These are phyloP conservation scores for Melinaea menophilus DNA, from an alignment of 2,888 invertebrate genomes.

Conservation along the genomic window DNA sequence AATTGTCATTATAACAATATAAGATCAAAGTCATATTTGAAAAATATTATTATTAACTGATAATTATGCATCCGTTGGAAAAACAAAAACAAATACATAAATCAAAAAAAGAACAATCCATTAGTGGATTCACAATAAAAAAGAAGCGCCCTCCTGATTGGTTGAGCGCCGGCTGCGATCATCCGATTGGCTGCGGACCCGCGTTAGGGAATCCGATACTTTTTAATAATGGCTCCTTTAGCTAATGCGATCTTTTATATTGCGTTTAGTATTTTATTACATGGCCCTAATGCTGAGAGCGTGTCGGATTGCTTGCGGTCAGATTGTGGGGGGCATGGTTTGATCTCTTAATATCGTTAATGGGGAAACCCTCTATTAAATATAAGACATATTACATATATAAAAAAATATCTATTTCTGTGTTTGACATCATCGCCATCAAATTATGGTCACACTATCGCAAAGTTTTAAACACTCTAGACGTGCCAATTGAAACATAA, in stretches of 20 bases:
- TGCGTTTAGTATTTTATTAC: conserved; percentile 74
- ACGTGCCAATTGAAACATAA: no score
- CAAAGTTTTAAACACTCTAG: no score
- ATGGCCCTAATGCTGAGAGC: conserved; percentile 62
- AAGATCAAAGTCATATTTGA: background rate
- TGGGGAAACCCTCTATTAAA: background rate
- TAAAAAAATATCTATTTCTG: no score
- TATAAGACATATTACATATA: no score
- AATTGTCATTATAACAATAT: background rate
- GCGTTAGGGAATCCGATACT: conserved; percentile 75
- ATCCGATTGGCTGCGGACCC: conserved; percentile 57
- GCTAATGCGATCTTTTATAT: conserved; percentile 76
- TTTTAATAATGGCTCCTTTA: conserved; percentile 77
- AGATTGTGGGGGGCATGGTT: conserved; percentile 45
- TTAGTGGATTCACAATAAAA: conserved; percentile 70
- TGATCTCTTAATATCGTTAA: conserved; percentile 13
- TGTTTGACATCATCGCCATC: no score
- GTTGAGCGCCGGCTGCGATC: conserved; percentile 53
- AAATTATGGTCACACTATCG: no score
- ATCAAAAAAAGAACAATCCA: conserved; percentile 76
- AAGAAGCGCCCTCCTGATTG: conserved; percentile 57
- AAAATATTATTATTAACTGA: background rate
- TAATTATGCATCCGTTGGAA: conserved; percentile 13
- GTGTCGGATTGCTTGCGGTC: conserved; percentile 54
- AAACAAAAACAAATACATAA: conserved; percentile 54